Percentiles rank a stretch among this genome's conserved stretches.
phyloP scores from a whole-genome alignment of 2,113 vertebrate species.

The Oryzias javanicus region DNA sequence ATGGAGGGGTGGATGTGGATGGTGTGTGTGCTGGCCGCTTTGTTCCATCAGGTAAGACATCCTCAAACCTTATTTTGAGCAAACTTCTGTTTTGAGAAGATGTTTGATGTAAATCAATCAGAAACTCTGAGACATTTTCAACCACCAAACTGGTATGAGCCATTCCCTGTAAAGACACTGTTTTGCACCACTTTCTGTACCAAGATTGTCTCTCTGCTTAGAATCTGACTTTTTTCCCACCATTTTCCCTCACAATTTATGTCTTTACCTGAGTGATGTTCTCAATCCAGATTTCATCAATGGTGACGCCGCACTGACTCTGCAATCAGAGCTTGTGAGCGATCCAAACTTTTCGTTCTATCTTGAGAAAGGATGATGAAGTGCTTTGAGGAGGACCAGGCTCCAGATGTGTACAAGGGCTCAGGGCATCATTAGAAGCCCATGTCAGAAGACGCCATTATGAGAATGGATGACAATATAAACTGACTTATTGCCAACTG shows the following conservation, averaged over 20 bases:
- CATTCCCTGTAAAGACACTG: too few species aligned
- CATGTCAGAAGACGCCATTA: slow-evolving; percentile 59
- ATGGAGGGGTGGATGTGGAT: slow-evolving; percentile 61
- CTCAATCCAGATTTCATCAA: slow-evolving; percentile 35
- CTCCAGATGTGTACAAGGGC: slow-evolving; percentile 57
- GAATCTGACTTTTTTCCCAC: slow-evolving; percentile 18
- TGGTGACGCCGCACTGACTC: slow-evolving; percentile 13
- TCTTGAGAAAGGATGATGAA: slow-evolving; percentile 52
- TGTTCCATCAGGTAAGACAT: slow-evolving; percentile 70
- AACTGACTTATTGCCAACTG: slow-evolving; percentile 61
- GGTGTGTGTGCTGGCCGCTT: slow-evolving; percentile 45
- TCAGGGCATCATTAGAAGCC: slow-evolving; percentile 56
- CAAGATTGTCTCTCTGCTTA: slow-evolving; percentile 20
- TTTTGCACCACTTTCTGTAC: slow-evolving; percentile 8
- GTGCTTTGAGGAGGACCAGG: slow-evolving; percentile 50
- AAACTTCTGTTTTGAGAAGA: slow-evolving; percentile 7
- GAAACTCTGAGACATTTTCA: neutral
- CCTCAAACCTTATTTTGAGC: neutral
- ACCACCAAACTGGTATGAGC: neutral
- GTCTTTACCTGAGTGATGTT: slow-evolving; percentile 52
- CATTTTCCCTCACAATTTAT: slow-evolving; percentile 54
- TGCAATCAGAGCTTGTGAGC: slow-evolving; percentile 42
- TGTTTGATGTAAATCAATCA: too few species aligned
- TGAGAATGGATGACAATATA: slow-evolving; percentile 65
- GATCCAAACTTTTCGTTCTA: slow-evolving; percentile 62